A percentile compares a stretch with the other conserved stretches of the same genome.
Conservation (phyloP, 2,797 vertebrate species). For the Enteromius argenteus region DNA sequence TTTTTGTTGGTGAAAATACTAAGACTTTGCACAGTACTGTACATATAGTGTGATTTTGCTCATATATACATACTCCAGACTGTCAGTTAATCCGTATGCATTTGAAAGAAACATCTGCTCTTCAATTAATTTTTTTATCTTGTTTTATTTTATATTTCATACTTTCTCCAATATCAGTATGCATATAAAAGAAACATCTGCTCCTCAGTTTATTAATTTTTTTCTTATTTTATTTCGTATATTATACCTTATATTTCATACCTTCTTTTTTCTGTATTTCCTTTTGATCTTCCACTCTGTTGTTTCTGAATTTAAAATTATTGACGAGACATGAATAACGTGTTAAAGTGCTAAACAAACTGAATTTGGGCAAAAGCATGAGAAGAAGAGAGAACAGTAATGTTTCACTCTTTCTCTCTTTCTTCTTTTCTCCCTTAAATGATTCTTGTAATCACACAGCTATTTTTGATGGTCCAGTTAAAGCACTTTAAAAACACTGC, state of each 20-base stretch:
- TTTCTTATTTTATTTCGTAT: background rate
- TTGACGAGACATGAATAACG: background rate
- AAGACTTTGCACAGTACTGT: too few species aligned
- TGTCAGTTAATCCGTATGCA: background rate
- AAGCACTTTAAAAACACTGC: constrained; percentile 13
- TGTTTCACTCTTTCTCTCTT: background rate
- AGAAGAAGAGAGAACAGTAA: background rate
- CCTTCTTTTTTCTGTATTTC: background rate
- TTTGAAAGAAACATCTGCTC: background rate
- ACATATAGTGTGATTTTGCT: background rate
- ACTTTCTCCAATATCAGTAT: background rate
- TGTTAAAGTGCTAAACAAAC: constrained; percentile 7
- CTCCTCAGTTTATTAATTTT: background rate
- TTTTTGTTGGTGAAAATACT: too few species aligned
- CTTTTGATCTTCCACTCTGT: background rate
- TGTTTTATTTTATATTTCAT: background rate
- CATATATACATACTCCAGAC: background rate
- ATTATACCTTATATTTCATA: background rate
- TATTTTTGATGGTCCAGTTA: constrained; percentile 31
- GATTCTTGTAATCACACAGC: background rate
- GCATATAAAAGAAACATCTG: background rate
- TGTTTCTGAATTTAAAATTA: constrained; percentile 10
- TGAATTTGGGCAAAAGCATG: background rate
- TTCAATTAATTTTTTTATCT: background rate
- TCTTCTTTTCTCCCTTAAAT: background rate